A percentile compares a stretch with the other conserved stretches of the same genome.
These are phyloP conservation scores for Plectus sambesii DNA, from an alignment of 1,140 invertebrate genomes.

Conservation along the genomic window DNA sequence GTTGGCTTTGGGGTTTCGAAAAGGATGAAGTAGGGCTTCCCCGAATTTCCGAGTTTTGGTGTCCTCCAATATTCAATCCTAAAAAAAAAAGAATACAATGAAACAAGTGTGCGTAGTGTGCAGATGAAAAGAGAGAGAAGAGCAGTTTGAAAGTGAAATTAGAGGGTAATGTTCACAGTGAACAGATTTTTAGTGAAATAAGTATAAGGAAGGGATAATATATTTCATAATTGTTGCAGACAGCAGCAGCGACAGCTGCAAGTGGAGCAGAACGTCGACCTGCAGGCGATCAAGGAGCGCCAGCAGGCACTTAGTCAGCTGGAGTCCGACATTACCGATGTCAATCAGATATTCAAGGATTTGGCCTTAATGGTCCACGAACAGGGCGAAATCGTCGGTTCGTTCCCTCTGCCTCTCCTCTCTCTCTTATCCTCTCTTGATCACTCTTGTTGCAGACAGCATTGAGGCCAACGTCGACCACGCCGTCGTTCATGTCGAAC, in stretches of 20 bases:
- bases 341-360: conserved; percentile 97
- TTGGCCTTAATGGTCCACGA: conserved; percentile 88
- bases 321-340: conserved; percentile 82
- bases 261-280: conserved; percentile 69
- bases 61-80: too few species aligned
- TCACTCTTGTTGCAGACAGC: too few species aligned
- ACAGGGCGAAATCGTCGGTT: conserved; percentile 86
- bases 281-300: conserved; percentile 72
- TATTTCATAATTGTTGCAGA: too few species aligned
- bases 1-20: too few species aligned
- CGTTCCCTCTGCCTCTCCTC: too few species aligned
- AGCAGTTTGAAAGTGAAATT: not conserved
- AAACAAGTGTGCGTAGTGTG: too few species aligned
- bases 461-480: conserved; percentile 90
- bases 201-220: too few species aligned
- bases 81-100: too few species aligned
- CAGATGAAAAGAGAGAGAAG: not conserved
- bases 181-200: too few species aligned
- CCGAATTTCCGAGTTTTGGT: too few species aligned
- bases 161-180: not conserved
- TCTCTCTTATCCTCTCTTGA: too few species aligned
- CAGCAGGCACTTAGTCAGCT: conserved; percentile 54
- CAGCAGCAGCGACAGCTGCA: conserved; percentile 55
- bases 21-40: too few species aligned
- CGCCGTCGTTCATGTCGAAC: conserved; percentile 66